Percentiles rank a stretch among this genome's conserved stretches.
These are phyloP conservation scores for Megalops cyprinoides DNA, from an alignment of 2,797 vertebrate genomes.

Conservation along the genomic window DNA sequence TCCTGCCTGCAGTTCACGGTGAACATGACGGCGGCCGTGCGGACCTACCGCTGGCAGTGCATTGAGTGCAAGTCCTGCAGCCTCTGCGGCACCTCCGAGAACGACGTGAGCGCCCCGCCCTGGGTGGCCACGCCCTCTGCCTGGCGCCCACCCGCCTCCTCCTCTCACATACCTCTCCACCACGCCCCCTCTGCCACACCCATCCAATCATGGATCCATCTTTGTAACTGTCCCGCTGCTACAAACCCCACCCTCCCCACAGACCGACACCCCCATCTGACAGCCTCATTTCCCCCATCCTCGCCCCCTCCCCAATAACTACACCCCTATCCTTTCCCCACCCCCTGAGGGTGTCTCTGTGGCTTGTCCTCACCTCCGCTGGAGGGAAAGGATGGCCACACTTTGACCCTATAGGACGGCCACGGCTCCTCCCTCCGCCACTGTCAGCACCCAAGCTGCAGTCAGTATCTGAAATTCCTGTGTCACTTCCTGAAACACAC, in stretches of 20 bases:
- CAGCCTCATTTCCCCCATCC: neutral
- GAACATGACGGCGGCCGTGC: conserved; percentile 93
- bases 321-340: no score
- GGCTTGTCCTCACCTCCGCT: no score
- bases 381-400: no score
- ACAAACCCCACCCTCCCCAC: neutral
- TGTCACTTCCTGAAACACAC: no score
- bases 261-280: no score
- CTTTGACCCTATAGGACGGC: no score
- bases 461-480: no score
- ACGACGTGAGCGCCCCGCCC: conserved; percentile 78
- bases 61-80: conserved; percentile 97
- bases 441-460: no score
- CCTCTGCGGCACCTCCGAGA: conserved; percentile 93
- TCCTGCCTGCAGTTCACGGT: conserved; percentile 95
- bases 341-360: no score
- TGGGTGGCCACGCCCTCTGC: neutral
- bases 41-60: conserved; percentile 96
- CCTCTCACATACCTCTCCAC: neutral
- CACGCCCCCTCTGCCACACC: neutral
- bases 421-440: no score
- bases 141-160: neutral
- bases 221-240: neutral
- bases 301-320: neutral
- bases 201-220: neutral